A percentile compares a stretch with the other conserved stretches of the same genome.
phyloP scores from a whole-genome alignment of 2,113 vertebrate genomes.

The Dinomys branickii region DNA sequence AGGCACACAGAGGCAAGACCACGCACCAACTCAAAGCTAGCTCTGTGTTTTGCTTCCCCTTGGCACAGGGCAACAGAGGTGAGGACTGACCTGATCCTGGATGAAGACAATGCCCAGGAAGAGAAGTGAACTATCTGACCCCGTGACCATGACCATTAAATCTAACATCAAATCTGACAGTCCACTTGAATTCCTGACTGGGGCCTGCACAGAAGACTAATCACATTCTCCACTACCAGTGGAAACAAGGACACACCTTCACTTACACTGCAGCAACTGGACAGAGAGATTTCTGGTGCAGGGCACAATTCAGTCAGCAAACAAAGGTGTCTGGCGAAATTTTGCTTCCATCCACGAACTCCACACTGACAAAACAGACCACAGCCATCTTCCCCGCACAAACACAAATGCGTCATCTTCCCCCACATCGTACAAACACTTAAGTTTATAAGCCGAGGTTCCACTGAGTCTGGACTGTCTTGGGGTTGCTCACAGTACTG shows the following conservation, averaged over 20 bases:
- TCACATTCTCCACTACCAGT: background rate
- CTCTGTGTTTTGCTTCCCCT: background rate
- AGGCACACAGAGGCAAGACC: background rate
- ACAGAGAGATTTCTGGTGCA: background rate
- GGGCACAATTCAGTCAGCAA: background rate
- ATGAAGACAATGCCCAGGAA: background rate
- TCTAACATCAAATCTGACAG: background rate
- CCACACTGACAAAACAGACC: background rate
- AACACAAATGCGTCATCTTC: background rate
- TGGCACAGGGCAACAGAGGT: background rate
- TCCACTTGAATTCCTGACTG: background rate
- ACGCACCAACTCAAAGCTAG: background rate
- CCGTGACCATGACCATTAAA: background rate
- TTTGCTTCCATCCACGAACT: background rate
- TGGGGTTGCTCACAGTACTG: background rate
- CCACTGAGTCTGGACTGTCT: background rate
- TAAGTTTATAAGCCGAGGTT: background rate
- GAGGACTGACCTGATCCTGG: background rate
- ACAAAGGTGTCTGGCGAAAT: background rate
- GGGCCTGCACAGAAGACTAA: background rate
- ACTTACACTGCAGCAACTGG: background rate
- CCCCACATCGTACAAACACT: background rate
- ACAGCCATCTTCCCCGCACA: background rate
- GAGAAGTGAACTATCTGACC: background rate
- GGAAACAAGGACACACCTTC: background rate